Evolutionary conservation across 2,797 vertebrate genomes (phyloP).

Genomic region (Uromys caudimaculatus): DNA sequence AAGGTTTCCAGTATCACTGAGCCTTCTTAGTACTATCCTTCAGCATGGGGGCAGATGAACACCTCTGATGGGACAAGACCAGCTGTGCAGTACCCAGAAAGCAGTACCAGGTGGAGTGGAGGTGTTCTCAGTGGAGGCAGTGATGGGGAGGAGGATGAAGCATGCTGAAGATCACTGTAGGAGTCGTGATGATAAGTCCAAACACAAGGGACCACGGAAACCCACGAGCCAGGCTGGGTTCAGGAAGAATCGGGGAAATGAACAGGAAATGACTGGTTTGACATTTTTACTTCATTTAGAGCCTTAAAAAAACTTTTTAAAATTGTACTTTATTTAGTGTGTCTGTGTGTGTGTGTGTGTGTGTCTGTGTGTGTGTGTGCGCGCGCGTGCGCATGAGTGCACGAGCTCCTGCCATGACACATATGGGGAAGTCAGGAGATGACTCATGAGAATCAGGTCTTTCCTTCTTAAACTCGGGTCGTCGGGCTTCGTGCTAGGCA

Average conservation of each 20-base stretch:
- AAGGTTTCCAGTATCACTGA: not conserved
- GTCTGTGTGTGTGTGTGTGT: too few relatives aligned
- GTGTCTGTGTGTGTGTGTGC: too few relatives aligned
- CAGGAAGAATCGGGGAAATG: not conserved
- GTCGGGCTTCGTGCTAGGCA: not conserved
- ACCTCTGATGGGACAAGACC: not conserved
- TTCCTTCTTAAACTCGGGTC: not conserved
- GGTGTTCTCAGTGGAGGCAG: constrained; percentile 55
- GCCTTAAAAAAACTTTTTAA: not conserved
- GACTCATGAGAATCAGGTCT: not conserved
- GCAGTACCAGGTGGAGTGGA: constrained; percentile 50
- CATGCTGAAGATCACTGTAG: constrained; percentile 13
- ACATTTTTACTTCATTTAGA: not conserved
- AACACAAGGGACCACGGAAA: not conserved
- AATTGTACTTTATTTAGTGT: not conserved
- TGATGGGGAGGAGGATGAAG: not conserved
- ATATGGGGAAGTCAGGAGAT: not conserved
- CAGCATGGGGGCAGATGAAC: not conserved
- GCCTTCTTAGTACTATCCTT: not conserved
- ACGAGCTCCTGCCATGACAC: too few relatives aligned
- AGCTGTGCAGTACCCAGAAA: constrained; percentile 39
- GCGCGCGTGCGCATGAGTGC: too few relatives aligned
- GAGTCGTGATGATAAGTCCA: constrained; percentile 30
- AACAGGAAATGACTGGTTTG: not conserved
- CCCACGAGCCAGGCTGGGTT: not conserved